A percentile compares a stretch with the other conserved stretches of the same genome.
phyloP scores from a whole-genome alignment of 2,888 invertebrate species.

The Parasteatoda lunata region DNA sequence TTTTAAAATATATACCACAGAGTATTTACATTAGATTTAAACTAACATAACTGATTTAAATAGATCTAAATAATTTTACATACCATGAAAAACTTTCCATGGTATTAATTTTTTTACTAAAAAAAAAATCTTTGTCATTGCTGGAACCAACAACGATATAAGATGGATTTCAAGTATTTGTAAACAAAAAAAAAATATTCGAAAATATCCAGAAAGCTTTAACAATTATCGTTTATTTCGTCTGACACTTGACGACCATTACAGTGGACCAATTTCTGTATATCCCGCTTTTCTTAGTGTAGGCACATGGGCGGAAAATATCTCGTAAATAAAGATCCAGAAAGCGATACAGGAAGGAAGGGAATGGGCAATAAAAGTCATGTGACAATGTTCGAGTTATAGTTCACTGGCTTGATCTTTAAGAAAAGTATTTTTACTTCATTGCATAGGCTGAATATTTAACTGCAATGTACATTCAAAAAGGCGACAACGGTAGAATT shows the following conservation, averaged over 20 bases:
- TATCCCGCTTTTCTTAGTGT: constrained; percentile 57
- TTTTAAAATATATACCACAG: too few relatives aligned
- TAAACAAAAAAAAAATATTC: not conserved
- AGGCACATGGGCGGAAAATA: constrained; percentile 61
- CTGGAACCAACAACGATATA: too few relatives aligned
- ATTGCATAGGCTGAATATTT: constrained; percentile 60
- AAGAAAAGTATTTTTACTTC: constrained; percentile 56
- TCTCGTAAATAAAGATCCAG: constrained; percentile 65
- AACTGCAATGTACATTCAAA: constrained; percentile 57
- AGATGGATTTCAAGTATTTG: too few relatives aligned
- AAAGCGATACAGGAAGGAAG: constrained; percentile 52
- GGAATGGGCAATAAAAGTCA: constrained; percentile 67
- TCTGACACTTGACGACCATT: constrained; percentile 61
- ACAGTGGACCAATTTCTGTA: constrained; percentile 56
- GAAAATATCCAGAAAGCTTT: constrained; percentile 36
- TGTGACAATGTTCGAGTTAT: constrained; percentile 63
- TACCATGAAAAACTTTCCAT: too few relatives aligned
- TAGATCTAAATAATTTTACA: too few relatives aligned
- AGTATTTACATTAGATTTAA: too few relatives aligned
- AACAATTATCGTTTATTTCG: constrained; percentile 66
- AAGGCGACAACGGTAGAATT: constrained; percentile 58
- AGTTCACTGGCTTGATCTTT: constrained; percentile 48
- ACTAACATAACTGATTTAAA: too few relatives aligned
- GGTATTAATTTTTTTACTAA: too few relatives aligned
- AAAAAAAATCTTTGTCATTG: too few relatives aligned